Conservation (phyloP, 2,113 vertebrate genomes). For the Phylloscopus trochilus region DNA sequence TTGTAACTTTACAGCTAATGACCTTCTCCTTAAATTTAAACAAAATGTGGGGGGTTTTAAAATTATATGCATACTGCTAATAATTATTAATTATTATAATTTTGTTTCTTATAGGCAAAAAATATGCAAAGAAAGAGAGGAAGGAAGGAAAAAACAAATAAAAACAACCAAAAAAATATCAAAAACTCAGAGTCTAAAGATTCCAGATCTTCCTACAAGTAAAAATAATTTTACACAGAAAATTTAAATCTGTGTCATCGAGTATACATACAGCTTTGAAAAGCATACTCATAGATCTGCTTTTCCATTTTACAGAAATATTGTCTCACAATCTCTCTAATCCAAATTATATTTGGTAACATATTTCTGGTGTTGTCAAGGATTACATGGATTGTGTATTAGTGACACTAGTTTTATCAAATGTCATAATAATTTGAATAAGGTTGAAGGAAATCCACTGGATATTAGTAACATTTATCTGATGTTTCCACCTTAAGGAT, state of each 20-base stretch:
- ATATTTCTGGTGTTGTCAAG: neutral
- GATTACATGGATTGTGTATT: neutral
- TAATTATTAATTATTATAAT: neutral
- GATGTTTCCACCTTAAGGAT: neutral
- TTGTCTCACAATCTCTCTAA: neutral
- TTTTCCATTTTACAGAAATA: neutral
- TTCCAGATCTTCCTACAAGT: neutral
- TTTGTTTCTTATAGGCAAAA: neutral
- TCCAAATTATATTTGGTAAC: neutral
- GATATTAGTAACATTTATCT: neutral
- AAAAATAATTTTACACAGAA: neutral
- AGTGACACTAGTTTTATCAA: neutral
- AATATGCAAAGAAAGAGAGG: neutral
- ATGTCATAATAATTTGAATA: neutral
- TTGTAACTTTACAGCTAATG: neutral
- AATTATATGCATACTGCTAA: neutral
- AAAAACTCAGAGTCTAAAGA: neutral
- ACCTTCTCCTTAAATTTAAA: neutral
- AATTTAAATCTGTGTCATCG: neutral
- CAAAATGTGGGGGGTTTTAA: fast-evolving
- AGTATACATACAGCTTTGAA: neutral
- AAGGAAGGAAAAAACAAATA: neutral
- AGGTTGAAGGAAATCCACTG: neutral
- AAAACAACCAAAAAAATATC: neutral
- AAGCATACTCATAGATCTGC: neutral